Conservation (phyloP, 2,888 invertebrate genomes). For the Acleris laterana region DNA sequence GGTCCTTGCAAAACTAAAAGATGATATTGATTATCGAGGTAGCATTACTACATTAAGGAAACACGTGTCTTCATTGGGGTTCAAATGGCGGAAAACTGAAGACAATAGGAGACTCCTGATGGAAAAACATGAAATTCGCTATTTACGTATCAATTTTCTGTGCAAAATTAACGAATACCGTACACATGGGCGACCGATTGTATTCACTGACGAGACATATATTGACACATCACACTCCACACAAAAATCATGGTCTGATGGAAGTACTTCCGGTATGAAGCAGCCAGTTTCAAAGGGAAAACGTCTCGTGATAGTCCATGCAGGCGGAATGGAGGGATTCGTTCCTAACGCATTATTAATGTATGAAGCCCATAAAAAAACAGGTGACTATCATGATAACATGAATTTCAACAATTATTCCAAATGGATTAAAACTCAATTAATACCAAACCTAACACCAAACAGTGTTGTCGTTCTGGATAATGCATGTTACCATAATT, state of each 20-base stretch:
- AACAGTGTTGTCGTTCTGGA: not conserved
- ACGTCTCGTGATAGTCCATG: slow-evolving; percentile 3
- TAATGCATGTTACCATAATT: slow-evolving; percentile 17
- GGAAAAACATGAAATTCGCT: not conserved
- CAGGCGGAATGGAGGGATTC: slow-evolving; percentile 6
- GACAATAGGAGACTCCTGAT: slow-evolving; percentile 7
- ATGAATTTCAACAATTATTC: slow-evolving; percentile 9
- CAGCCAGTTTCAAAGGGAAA: not conserved
- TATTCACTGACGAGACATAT: not conserved
- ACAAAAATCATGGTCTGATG: not conserved
- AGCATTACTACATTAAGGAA: slow-evolving; percentile 5
- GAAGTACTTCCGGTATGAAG: not conserved
- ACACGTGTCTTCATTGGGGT: slow-evolving; percentile 5
- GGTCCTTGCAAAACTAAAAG: slow-evolving; percentile 14
- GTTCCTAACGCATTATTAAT: not conserved
- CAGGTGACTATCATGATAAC: slow-evolving; percentile 8
- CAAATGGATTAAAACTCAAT: slow-evolving; percentile 1
- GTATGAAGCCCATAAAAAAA: slow-evolving; percentile 11
- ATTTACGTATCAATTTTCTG: no score
- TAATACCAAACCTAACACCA: no score
- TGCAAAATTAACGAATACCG: no score
- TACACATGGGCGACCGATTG: no score
- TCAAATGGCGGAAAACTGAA: slow-evolving; percentile 11
- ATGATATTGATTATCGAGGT: slow-evolving; percentile 15
- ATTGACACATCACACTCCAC: slow-evolving; percentile 3